A percentile compares a stretch with the other conserved stretches of the same genome.
Conservation (phyloP, 2,113 vertebrate species). For the Dromaius novaehollandiae region DNA sequence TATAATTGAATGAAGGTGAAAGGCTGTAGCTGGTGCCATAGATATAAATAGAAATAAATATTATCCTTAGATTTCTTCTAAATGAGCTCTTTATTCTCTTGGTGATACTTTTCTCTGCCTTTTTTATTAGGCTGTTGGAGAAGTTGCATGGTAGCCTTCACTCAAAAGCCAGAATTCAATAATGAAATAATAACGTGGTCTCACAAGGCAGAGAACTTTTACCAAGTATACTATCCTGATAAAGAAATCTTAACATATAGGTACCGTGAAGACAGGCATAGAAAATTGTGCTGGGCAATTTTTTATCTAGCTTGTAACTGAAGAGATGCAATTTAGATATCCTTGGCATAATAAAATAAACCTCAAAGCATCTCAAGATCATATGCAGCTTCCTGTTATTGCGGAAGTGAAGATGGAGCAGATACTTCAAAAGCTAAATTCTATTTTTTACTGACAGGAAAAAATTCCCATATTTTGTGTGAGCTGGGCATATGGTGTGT, state of each 20-base stretch:
- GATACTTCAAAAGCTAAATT: background rate
- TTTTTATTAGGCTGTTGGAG: background rate
- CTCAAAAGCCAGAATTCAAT: background rate
- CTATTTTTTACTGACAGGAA: background rate
- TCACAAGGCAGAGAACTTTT: background rate
- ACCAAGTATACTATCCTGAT: background rate
- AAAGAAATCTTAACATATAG: background rate
- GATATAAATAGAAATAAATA: background rate
- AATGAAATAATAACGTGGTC: background rate
- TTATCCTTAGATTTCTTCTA: background rate
- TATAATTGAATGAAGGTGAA: background rate
- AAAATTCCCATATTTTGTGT: background rate
- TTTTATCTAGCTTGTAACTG: conserved; percentile 30
- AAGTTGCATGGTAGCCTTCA: background rate
- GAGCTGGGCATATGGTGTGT: background rate
- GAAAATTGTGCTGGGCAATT: background rate
- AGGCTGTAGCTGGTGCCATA: background rate
- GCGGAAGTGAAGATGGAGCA: background rate
- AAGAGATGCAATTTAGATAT: conserved; percentile 55
- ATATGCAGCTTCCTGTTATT: background rate
- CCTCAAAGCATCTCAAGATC: conserved; percentile 11
- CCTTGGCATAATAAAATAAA: conserved; percentile 33
- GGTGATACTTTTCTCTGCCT: background rate
- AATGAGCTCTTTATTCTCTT: background rate
- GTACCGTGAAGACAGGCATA: background rate